Evolutionary conservation across 2,797 vertebrate genomes (phyloP).

Genomic region (Apodemus agrarius): DNA sequence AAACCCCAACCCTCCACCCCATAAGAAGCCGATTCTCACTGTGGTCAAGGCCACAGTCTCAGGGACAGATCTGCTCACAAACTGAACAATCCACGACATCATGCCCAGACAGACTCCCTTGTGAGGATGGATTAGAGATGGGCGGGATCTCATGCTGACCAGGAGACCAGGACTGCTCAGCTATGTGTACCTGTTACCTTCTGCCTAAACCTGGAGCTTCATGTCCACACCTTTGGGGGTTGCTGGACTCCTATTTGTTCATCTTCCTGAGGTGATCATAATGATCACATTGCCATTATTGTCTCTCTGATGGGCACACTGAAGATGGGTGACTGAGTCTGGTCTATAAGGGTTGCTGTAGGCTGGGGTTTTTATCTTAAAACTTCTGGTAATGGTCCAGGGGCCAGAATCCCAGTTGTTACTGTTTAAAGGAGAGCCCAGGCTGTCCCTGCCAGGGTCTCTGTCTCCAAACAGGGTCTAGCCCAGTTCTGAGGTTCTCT

Average conservation of each 20-base stretch:
- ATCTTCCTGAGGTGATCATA: background rate
- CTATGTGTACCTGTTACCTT: too few species aligned
- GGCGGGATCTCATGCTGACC: background rate
- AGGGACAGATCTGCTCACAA: background rate
- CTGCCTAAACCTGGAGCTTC: background rate
- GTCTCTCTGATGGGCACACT: background rate
- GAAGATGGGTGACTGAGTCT: background rate
- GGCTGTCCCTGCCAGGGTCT: background rate
- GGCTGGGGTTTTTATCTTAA: background rate
- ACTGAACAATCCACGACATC: background rate
- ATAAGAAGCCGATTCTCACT: background rate
- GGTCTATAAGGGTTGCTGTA: background rate
- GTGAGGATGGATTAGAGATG: background rate
- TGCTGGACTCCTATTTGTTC: background rate
- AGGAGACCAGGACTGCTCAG: background rate
- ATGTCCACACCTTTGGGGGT: background rate
- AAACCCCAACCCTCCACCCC: background rate
- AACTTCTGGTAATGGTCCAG: background rate
- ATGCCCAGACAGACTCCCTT: background rate
- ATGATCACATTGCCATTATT: background rate
- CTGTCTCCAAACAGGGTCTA: accelerated
- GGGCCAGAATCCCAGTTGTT: background rate
- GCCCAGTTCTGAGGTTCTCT: background rate
- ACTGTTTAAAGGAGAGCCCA: background rate
- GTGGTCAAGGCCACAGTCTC: background rate